Conservation (phyloP, 2,113 vertebrate genomes). For the Sinosuthora webbiana region DNA sequence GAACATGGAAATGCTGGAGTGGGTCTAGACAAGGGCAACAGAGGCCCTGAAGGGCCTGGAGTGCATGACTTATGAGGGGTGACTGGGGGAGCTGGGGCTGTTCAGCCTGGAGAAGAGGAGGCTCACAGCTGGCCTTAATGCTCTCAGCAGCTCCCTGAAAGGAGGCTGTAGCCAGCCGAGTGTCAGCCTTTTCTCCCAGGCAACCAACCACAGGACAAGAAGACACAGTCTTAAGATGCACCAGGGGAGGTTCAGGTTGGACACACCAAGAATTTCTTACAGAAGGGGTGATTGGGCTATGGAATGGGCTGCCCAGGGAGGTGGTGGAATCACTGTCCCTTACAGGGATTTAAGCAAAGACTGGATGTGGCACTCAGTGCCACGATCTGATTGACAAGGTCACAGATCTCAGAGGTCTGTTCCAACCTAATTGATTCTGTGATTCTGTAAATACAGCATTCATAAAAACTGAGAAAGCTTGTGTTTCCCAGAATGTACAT, state of each 20-base stretch:
- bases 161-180: neutral
- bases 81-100: neutral
- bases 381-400: neutral
- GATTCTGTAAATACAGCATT: neutral
- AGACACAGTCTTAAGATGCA: accelerated
- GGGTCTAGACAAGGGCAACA: neutral
- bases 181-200: neutral
- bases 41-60: neutral
- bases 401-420: neutral
- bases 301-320: neutral
- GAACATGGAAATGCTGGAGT: too few species aligned
- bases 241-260: neutral
- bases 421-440: neutral
- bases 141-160: neutral
- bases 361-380: neutral
- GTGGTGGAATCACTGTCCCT: neutral
- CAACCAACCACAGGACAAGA: neutral
- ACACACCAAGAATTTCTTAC: neutral
- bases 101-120: neutral
- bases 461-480: neutral
- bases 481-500: neutral
- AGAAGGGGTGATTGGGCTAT: accelerated
- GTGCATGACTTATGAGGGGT: neutral
- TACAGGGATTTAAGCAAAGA: neutral
- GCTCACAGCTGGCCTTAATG: neutral